Evolutionary conservation across 2,797 vertebrate genomes (phyloP), one percentile per base, ranked within the genome.

Genomic region (Gobio occitaniae): DNA sequence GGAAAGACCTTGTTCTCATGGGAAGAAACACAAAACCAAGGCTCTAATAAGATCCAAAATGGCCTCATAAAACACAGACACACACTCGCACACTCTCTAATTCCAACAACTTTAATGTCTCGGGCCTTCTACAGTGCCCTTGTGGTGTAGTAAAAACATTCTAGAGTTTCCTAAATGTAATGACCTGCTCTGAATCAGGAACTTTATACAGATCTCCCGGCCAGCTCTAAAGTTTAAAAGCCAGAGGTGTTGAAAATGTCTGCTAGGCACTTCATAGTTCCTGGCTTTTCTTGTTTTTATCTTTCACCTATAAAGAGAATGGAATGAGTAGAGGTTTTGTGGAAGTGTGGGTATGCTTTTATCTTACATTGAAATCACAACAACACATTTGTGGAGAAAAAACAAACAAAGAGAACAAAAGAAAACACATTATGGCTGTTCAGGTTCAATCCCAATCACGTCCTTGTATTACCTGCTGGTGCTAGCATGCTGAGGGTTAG

Each of bases 161-260:
- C 76, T 74, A 75, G 50, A 80, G 50, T 87, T 87, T 87, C 77
- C 77, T 83, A 84, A 87, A 84, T 76, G 82, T 83, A 80, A 80
- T 41, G 81, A 80, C 59, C 59, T 75, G 66, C 36, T 71, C 66
- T 83, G 75, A 82, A 69, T 86, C 54, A 54, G 19, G 44, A 71
- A 47, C 25, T 75, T 76, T 82, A 54, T 70, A 86, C 47, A 29
- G 19, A 75, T 83, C 59, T n/a, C n/a, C 25, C 6, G 7, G 41
- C 25, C 80, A 72, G 16, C 56, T 48, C 25, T 65, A 15, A 75
- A 41, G 69, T 63, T 75, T n/a, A 83, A 32, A 75, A 75, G 50
- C 32, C 63, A 84, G 72, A 76, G 44, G 32, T 41, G 71, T 25
- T 75, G 59, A 54, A 52, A 75, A n/a, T 68, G 15, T 83, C 72